phyloP scores from a whole-genome alignment of 1,140 invertebrate species.

The Papilio aristodemus region DNA sequence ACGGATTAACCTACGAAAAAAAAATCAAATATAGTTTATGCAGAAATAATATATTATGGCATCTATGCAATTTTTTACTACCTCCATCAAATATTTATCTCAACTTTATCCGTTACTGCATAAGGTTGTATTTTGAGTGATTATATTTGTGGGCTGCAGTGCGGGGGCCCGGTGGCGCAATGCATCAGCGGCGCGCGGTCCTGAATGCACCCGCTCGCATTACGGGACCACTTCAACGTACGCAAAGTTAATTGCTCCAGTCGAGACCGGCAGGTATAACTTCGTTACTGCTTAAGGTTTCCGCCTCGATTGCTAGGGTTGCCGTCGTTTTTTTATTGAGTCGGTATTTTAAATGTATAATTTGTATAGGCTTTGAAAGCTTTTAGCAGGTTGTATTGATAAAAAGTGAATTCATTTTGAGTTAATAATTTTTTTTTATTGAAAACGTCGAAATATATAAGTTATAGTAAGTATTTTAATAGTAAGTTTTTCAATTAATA shows the following conservation, averaged over 20 bases:
- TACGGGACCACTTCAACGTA: constrained; percentile 23
- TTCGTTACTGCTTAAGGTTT: constrained; percentile 24
- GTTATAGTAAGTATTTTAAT: background rate
- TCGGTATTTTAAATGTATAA: background rate
- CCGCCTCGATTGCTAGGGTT: constrained; percentile 8
- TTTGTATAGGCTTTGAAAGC: background rate
- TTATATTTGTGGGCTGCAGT: constrained; percentile 5
- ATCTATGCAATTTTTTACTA: too few relatives aligned
- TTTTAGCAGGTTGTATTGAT: too few relatives aligned
- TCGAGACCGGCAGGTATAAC: background rate
- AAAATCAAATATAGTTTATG: too few relatives aligned
- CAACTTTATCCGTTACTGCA: too few relatives aligned
- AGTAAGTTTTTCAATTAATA: background rate
- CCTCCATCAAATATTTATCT: too few relatives aligned
- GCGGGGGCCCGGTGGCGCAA: constrained; percentile 10
- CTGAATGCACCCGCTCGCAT: constrained; percentile 8
- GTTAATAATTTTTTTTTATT: too few relatives aligned
- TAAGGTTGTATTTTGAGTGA: constrained; percentile 10
- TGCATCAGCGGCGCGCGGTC: constrained; percentile 17
- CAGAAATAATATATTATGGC: too few relatives aligned
- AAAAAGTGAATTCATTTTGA: background rate
- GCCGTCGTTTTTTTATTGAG: background rate
- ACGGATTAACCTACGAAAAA: too few relatives aligned
- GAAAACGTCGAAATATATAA: background rate
- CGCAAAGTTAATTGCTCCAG: constrained; percentile 27